These are phyloP conservation scores for Ephialtes manifestator DNA, from an alignment of 2,888 invertebrate genomes.

Conservation along the genomic window DNA sequence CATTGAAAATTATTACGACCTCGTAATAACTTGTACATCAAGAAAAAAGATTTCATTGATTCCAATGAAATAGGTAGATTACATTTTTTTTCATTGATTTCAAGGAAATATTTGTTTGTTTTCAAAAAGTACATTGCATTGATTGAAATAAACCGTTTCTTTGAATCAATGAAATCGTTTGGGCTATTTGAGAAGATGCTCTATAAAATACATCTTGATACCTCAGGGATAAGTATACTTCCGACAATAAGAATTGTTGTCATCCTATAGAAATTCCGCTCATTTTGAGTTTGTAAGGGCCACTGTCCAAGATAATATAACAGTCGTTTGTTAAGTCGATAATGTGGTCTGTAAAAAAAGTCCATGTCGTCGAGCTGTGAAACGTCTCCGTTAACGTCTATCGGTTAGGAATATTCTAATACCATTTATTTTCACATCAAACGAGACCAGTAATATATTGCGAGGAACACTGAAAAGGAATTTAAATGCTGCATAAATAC, in stretches of 20 bases:
- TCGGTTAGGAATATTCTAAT: background rate
- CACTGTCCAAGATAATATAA: slow-evolving; percentile 44
- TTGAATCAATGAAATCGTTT: too few relatives aligned
- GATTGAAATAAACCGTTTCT: too few relatives aligned
- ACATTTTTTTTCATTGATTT: too few relatives aligned
- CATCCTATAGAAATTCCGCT: slow-evolving; percentile 19
- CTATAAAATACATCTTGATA: background rate
- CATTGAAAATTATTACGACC: too few relatives aligned
- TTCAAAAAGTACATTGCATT: too few relatives aligned
- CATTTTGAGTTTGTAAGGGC: slow-evolving; percentile 37
- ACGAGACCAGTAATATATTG: background rate
- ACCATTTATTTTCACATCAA: background rate
- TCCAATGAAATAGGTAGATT: too few relatives aligned
- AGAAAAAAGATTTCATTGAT: too few relatives aligned
- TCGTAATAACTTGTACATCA: too few relatives aligned
- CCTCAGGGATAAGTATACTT: slow-evolving; percentile 59
- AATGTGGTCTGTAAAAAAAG: slow-evolving; percentile 43
- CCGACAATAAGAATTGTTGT: slow-evolving; percentile 21
- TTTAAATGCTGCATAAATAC: background rate
- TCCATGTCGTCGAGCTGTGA: slow-evolving; percentile 46
- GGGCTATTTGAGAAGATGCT: too few relatives aligned
- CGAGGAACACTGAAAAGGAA: background rate
- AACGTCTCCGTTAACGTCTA: background rate
- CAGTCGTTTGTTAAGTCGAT: slow-evolving; percentile 31
- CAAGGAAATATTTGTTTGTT: too few relatives aligned